Conservation (phyloP, 2,113 vertebrate species). For the Dolichotis patagonum region DNA sequence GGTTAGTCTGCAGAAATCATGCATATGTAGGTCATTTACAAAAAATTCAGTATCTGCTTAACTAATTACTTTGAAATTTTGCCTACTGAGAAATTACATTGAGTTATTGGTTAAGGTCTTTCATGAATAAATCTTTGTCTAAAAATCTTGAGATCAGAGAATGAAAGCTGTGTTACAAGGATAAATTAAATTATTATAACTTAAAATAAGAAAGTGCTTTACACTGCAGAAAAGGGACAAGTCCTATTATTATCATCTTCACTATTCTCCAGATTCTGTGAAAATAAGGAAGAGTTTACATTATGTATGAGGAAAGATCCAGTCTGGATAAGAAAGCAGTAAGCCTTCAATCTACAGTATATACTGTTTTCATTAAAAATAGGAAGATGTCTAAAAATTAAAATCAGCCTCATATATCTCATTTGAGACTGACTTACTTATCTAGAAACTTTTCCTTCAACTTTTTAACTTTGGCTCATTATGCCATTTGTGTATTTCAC, state of each 20-base stretch:
- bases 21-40: not conserved
- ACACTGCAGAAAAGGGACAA: not conserved
- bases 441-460: not conserved
- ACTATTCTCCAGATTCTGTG: not conserved
- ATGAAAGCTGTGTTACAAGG: not conserved
- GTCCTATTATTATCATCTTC: not conserved
- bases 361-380: slow-evolving; percentile 1
- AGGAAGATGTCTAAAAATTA: not conserved
- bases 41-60: not conserved
- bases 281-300: not conserved
- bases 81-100: not conserved
- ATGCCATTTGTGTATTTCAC: not conserved
- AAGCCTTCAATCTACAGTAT: not conserved
- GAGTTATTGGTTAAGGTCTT: not conserved
- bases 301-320: not conserved
- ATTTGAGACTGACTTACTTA: slow-evolving; percentile 5
- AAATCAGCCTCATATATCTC: not conserved
- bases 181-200: not conserved
- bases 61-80: slow-evolving; percentile 12
- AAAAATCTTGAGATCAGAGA: slow-evolving; percentile 22
- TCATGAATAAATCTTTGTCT: not conserved
- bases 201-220: not conserved
- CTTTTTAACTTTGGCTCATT: not conserved
- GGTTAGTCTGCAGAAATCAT: not conserved
- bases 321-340: not conserved